Conservation (phyloP, 92 coral and sea anemone genomes). For the Heliopora coerulea region DNA sequence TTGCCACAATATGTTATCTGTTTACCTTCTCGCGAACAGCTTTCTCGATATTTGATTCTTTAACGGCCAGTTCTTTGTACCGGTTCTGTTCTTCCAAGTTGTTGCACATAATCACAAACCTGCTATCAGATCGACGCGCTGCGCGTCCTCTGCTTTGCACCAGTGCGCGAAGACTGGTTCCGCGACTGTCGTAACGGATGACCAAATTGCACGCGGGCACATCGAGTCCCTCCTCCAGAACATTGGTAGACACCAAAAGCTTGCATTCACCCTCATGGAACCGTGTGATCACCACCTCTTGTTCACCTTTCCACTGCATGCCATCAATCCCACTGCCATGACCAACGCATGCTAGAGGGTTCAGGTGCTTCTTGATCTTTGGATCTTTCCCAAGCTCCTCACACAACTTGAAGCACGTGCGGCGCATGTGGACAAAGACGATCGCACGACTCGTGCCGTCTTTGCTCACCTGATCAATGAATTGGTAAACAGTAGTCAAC, state of each 20-base stretch:
- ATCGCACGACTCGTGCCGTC: constrained; percentile 72
- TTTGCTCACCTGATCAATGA: constrained; percentile 48
- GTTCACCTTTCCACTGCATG: constrained; percentile 96
- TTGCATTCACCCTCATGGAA: constrained; percentile 59
- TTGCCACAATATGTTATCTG: no score
- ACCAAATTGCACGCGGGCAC: constrained; percentile 96
- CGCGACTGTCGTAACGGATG: constrained; percentile 84
- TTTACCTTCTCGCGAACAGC: constrained; percentile 49
- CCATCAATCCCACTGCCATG: constrained; percentile 88
- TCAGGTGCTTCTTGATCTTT: constrained; percentile 47
- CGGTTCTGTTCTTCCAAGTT: constrained; percentile 55
- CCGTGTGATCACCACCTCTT: constrained; percentile 58
- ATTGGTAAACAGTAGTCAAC: constrained; percentile 23
- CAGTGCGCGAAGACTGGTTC: constrained; percentile 59
- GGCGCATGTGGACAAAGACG: constrained; percentile 87
- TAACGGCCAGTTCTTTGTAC: constrained; percentile 54
- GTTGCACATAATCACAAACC: constrained; percentile 75
- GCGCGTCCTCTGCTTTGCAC: constrained; percentile 96
- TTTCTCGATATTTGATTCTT: constrained; percentile 77
- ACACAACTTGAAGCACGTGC: constrained; percentile 83
- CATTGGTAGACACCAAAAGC: constrained; percentile 83
- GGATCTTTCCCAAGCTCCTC: constrained; percentile 59
- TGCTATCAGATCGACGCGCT: constrained; percentile 80
- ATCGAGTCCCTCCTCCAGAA: constrained; percentile 92
- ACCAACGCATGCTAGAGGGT: constrained; percentile 87